phyloP scores from a whole-genome alignment of 1,140 invertebrate genomes.

The Drosophila suzukii region DNA sequence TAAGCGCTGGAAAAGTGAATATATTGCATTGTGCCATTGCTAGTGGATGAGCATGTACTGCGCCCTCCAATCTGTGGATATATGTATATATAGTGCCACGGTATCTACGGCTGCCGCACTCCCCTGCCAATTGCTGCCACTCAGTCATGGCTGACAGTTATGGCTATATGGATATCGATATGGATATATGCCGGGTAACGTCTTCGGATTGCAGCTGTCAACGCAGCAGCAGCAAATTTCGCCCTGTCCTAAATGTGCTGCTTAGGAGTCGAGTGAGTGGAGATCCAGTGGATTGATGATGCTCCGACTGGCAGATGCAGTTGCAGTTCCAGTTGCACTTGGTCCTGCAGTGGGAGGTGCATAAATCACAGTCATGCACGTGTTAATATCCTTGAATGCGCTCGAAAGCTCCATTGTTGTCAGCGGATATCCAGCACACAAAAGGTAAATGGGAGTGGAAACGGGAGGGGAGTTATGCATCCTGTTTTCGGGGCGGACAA shows the following conservation, averaged over 20 bases:
- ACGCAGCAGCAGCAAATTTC: conserved; percentile 63
- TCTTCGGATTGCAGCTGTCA: conserved; percentile 75
- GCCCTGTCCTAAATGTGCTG: conserved; percentile 48
- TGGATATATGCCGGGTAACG: conserved; percentile 52
- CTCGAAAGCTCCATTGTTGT: conserved; percentile 32
- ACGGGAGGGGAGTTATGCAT: neutral
- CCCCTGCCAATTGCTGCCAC: conserved; percentile 56
- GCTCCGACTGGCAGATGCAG: conserved; percentile 33
- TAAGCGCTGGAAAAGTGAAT: conserved; percentile 8
- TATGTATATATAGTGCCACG: conserved; percentile 23
- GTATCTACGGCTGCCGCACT: conserved; percentile 10
- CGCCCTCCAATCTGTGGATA: conserved; percentile 1
- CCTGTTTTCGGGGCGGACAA: conserved; percentile 23
- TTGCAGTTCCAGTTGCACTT: conserved; percentile 13
- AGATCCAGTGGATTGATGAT: conserved; percentile 37
- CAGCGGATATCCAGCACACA: conserved; percentile 34
- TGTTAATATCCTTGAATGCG: conserved; percentile 51
- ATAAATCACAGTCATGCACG: conserved; percentile 64
- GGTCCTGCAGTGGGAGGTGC: conserved; percentile 32
- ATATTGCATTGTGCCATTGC: conserved; percentile 37
- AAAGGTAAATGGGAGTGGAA: conserved; percentile 4
- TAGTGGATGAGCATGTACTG: conserved; percentile 34
- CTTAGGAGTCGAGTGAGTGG: conserved; percentile 29
- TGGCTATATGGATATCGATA: conserved; percentile 59
- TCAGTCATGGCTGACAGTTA: conserved; percentile 64